Conservation (phyloP, 2,888 invertebrate genomes). For the Balanococcus diminutus region DNA sequence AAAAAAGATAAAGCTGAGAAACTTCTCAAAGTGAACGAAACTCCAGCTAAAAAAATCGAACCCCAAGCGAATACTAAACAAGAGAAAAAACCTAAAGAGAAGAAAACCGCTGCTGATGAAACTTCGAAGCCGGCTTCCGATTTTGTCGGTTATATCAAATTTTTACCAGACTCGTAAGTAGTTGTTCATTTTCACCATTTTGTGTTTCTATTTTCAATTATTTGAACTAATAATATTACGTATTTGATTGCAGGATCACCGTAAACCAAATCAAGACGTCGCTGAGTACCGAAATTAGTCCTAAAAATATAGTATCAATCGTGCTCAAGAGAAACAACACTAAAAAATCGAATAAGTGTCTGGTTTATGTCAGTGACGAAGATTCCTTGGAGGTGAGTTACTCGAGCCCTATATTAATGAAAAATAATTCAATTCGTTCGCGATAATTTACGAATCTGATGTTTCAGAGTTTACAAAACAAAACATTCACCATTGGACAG, state of each 20-base stretch:
- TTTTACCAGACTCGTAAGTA: background rate
- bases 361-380: conserved; percentile 7
- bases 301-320: background rate
- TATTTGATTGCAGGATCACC: background rate
- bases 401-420: too few relatives aligned
- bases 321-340: background rate
- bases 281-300: background rate
- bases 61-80: background rate
- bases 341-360: background rate
- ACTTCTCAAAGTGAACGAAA: background rate
- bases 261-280: background rate
- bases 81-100: background rate
- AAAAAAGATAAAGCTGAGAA: background rate
- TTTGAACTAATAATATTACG: too few relatives aligned
- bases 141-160: background rate
- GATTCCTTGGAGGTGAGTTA: conserved; percentile 10
- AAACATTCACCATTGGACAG: background rate
- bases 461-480: conserved; percentile 2
- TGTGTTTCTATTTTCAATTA: background rate
- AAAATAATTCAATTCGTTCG: too few relatives aligned
- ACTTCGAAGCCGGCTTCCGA: too few relatives aligned
- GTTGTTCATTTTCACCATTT: background rate
- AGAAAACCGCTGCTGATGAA: background rate
- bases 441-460: too few relatives aligned
- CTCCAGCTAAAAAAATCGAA: background rate